Evolutionary conservation across 2,797 vertebrate species (phyloP).

Genomic region (Tragopan temminckii): DNA sequence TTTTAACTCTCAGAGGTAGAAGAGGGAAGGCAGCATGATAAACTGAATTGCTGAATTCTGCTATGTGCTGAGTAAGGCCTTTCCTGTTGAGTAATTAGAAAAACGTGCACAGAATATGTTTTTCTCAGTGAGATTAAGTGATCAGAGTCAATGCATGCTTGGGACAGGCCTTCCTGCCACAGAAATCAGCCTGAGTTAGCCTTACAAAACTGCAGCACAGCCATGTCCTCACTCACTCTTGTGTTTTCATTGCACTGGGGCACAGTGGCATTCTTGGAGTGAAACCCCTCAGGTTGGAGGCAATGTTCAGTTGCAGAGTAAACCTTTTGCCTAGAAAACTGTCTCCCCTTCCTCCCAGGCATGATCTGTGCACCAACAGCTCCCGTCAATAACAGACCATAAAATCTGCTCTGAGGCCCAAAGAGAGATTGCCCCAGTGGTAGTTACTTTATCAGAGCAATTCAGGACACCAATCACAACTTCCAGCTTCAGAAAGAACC

Average conservation of each 20-base stretch:
- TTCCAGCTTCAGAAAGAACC: background rate
- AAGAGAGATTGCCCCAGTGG: background rate
- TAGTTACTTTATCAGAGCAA: background rate
- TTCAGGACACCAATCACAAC: background rate
- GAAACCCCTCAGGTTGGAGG: background rate
- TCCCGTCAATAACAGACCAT: background rate
- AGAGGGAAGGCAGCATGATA: background rate
- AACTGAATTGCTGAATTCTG: background rate
- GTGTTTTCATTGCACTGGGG: fast-evolving
- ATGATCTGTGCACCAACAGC: background rate
- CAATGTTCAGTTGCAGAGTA: background rate
- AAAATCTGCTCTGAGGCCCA: background rate
- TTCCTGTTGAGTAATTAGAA: background rate
- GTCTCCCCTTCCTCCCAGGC: background rate
- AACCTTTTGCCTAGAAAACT: background rate
- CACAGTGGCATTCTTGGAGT: fast-evolving
- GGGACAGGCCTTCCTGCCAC: background rate
- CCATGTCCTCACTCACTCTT: fast-evolving
- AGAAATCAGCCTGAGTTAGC: fast-evolving
- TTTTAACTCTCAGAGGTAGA: background rate
- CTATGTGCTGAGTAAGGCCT: background rate
- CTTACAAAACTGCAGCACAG: background rate
- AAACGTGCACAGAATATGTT: background rate
- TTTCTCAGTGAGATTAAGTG: background rate
- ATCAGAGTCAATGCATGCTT: background rate